Evolutionary conservation across 2,888 invertebrate genomes (phyloP).

Genomic region (Synergus japonicus): DNA sequence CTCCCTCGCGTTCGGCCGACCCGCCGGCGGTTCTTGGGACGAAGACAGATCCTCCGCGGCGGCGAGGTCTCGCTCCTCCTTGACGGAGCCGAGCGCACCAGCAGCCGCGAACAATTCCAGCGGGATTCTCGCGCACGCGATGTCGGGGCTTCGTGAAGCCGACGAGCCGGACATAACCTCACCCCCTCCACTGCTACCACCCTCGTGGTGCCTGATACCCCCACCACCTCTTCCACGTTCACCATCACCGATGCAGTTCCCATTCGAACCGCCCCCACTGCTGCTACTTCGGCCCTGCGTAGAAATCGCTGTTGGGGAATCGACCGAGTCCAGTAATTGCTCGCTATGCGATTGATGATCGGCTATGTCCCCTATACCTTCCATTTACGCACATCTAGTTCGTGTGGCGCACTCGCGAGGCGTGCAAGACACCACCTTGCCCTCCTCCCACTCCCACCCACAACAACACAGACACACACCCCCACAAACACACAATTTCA

Average conservation of each 20-base stretch:
- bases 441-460: constrained; percentile 1
- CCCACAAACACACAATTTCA: constrained; percentile 13
- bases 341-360: constrained; percentile 77
- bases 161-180: constrained; percentile 76
- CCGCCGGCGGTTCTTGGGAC: constrained; percentile 68
- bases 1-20: constrained; percentile 73
- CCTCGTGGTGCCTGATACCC: constrained; percentile 70
- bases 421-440: constrained; percentile 45
- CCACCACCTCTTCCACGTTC: constrained; percentile 60
- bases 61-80: constrained; percentile 76
- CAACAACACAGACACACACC: neutral
- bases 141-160: constrained; percentile 76
- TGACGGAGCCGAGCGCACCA: constrained; percentile 76
- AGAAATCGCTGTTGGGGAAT: constrained; percentile 76
- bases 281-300: constrained; percentile 74
- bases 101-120: constrained; percentile 76
- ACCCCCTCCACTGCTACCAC: constrained; percentile 68
- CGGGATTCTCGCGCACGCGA: constrained; percentile 77
- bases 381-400: constrained; percentile 77
- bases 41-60: constrained; percentile 75
- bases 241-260: constrained; percentile 60
- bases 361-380: constrained; percentile 77
- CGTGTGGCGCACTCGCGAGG: constrained; percentile 66
- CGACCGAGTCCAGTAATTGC: constrained; percentile 78
- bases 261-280: constrained; percentile 72